phyloP scores from a whole-genome alignment of 2,113 vertebrate species.

The Mystacornis crossleyi region DNA sequence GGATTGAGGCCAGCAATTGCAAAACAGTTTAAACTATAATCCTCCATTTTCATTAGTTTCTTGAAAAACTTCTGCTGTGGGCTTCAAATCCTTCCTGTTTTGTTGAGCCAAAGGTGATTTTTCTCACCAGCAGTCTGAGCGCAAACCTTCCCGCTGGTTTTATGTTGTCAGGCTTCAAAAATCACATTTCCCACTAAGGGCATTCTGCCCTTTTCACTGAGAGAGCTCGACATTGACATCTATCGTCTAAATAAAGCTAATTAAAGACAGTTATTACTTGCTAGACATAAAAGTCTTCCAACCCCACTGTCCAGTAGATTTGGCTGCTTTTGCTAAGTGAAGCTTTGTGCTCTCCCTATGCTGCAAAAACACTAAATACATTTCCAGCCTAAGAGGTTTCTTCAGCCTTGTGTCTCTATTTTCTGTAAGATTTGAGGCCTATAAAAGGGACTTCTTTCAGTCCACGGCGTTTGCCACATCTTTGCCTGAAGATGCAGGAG shows the following conservation, averaged over 20 bases:
- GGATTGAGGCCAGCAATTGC: not conserved
- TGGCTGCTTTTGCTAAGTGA: not conserved
- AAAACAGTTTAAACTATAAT: constrained; percentile 19
- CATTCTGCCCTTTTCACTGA: not conserved
- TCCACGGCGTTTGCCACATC: not conserved
- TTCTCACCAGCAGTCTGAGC: not conserved
- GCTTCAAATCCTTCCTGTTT: not conserved
- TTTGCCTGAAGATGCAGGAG: not conserved
- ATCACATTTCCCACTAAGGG: not conserved
- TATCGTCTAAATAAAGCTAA: not conserved
- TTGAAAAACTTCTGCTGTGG: constrained; percentile 22
- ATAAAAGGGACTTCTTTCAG: not conserved
- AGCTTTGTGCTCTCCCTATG: not conserved
- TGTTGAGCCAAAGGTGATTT: constrained; percentile 35
- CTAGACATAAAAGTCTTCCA: not conserved
- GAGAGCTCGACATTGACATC: not conserved
- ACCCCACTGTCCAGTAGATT: not conserved
- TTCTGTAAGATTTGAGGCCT: not conserved
- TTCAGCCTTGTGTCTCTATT: not conserved
- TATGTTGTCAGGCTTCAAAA: not conserved
- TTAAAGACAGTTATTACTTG: not conserved
- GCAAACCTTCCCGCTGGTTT: not conserved
- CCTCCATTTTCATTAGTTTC: constrained; percentile 21
- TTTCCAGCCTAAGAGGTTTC: not conserved
- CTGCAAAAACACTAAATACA: not conserved